Base-by-base conservation (phyloP, 2,113 vertebrate species). In the Xiphophorus hellerii region DNA sequence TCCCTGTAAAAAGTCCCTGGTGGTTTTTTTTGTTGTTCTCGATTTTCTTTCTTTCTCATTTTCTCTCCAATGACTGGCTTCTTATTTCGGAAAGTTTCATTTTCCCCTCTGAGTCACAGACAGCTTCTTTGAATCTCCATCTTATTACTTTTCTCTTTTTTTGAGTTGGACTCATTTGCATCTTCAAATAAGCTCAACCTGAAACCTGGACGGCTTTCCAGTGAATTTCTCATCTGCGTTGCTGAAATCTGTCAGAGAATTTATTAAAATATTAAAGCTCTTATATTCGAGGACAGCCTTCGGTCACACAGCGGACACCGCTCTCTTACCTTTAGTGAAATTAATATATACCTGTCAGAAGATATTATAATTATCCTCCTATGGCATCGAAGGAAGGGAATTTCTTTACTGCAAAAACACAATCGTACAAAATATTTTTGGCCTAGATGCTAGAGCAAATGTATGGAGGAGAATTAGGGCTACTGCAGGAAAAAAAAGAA, bases 261-360 rank as follows among this genome's bases (percentile, higher is more conserved):
- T 78, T 66, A 54, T 71, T 71, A 39, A 54, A 64, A 11, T 33
- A 60, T 44, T 3, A 44, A 8, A 33, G 71, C 65, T 35, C 51
- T 73, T 33, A 29, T n/a, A n/a, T 31, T 6, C 44, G 39, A 66
- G 69, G 14, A 61, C 27, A 37, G 29, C 37, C 15, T 64, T 12
- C 39, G 28, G 28, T 65, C 60, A 28, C 42, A 60, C 30, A 31
- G 63, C 15, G 1, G 17, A 66, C 11, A 44, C 29, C 22, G 17
- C 42, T 54, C 63, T 39, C 6, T 39, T 15, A 28, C 39, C n/a
- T 44, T 25, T 31, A 22, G 15, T 42, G 20, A 20, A 60, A 70
- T 67, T 60, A 71, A 71, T 54, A 65, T 71, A 25, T 5, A 51
- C 27, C 73, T 71, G 79, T 74, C 76, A 68, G 5, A 65, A 39